phyloP scores from a whole-genome alignment of 2,888 invertebrate genomes.

The Harmothoe impar region DNA sequence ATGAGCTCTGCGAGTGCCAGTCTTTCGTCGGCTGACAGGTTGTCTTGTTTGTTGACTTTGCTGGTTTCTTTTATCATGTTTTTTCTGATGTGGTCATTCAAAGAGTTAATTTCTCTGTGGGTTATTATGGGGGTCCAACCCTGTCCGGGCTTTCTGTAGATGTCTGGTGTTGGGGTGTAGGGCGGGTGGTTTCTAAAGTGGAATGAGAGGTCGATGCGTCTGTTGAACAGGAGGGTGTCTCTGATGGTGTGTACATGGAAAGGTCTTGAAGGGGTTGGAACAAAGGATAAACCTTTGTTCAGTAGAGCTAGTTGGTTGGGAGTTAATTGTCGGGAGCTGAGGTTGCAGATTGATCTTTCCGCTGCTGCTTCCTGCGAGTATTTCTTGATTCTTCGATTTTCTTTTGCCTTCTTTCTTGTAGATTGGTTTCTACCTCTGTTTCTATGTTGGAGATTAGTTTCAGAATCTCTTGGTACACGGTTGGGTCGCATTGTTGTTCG shows the following conservation, averaged over 20 bases:
- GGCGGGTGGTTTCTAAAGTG: background rate
- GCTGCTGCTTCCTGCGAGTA: background rate
- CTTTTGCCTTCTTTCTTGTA: background rate
- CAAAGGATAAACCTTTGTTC: background rate
- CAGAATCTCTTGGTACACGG: background rate
- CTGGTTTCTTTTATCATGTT: no score
- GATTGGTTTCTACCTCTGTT: background rate
- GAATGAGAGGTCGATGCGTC: background rate
- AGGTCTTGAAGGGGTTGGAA: background rate
- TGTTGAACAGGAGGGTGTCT: background rate
- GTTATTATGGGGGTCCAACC: no score
- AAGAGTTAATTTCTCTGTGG: no score
- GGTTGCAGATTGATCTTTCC: background rate
- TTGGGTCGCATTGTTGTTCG: background rate
- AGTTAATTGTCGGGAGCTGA: background rate
- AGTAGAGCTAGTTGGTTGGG: background rate
- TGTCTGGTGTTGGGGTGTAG: no score
- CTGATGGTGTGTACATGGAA: background rate
- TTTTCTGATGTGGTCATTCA: no score
- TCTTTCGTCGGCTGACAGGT: no score
- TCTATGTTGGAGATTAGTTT: background rate
- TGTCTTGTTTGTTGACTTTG: no score
- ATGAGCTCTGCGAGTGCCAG: no score
- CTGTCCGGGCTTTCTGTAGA: no score
- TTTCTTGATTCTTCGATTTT: background rate